Evolutionary conservation across 2,888 invertebrate species (phyloP).

Genomic region (Caenorhabditis imperialis): DNA sequence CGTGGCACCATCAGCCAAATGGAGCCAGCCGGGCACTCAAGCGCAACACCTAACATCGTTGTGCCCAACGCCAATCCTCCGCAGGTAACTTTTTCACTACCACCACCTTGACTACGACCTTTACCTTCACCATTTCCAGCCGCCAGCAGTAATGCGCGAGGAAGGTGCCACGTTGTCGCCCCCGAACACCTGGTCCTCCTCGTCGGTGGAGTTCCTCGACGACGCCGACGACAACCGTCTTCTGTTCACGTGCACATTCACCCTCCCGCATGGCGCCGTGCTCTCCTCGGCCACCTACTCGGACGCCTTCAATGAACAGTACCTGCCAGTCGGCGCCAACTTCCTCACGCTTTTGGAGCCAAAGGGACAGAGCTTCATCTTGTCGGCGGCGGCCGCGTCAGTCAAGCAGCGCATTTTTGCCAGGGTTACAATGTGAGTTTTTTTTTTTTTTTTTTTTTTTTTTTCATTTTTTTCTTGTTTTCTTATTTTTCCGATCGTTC

Average conservation of each 20-base stretch:
- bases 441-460: too few relatives aligned
- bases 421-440: conserved; percentile 59
- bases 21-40: conserved; percentile 55
- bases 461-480: too few relatives aligned
- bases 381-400: conserved; percentile 66
- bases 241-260: conserved; percentile 61
- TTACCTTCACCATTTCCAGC: background rate
- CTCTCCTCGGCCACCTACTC: conserved; percentile 39
- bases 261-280: conserved; percentile 60
- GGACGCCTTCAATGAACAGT: conserved; percentile 44
- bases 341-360: conserved; percentile 54
- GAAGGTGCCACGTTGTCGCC: conserved; percentile 63
- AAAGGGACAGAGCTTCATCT: conserved; percentile 63
- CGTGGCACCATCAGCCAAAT: conserved; percentile 52
- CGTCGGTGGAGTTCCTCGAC: conserved; percentile 47
- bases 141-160: conserved; percentile 39
- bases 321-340: conserved; percentile 41
- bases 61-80: conserved; percentile 40
- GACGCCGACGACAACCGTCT: conserved; percentile 52
- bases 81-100: conserved; percentile 7
- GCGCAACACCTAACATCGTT: conserved; percentile 50
- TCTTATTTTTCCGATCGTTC: too few relatives aligned
- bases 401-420: conserved; percentile 64
- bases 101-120: background rate
- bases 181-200: conserved; percentile 64